phyloP scores from a whole-genome alignment of 2,113 vertebrate species.

The Anolis sagrei region DNA sequence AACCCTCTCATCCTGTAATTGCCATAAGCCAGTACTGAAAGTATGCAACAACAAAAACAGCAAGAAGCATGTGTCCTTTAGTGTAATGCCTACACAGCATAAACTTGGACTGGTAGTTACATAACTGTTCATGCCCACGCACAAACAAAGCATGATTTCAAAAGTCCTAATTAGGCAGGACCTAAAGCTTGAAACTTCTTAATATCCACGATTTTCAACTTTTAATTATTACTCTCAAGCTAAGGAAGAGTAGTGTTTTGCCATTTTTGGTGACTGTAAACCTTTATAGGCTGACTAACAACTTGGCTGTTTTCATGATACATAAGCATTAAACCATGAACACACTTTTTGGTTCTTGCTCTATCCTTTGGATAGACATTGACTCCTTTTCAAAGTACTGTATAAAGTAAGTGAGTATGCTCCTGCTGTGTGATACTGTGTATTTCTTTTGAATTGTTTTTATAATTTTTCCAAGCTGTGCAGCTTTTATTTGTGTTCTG shows the following conservation, averaged over 20 bases:
- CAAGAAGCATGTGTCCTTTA: background rate
- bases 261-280: background rate
- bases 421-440: no score
- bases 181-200: background rate
- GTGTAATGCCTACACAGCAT: background rate
- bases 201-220: background rate
- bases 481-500: background rate
- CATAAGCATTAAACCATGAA: background rate
- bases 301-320: background rate
- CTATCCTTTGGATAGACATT: background rate
- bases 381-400: background rate
- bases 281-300: background rate
- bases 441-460: background rate
- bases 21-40: no score
- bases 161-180: background rate
- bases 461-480: background rate
- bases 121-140: background rate
- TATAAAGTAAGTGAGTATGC: no score
- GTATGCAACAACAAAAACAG: no score
- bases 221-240: background rate
- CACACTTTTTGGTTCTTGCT: background rate
- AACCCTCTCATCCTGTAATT: no score
- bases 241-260: background rate
- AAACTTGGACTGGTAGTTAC: background rate
- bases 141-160: background rate